These are phyloP conservation scores for Dynastes tityus DNA, from an alignment of 2,888 invertebrate species.

Conservation along the genomic window DNA sequence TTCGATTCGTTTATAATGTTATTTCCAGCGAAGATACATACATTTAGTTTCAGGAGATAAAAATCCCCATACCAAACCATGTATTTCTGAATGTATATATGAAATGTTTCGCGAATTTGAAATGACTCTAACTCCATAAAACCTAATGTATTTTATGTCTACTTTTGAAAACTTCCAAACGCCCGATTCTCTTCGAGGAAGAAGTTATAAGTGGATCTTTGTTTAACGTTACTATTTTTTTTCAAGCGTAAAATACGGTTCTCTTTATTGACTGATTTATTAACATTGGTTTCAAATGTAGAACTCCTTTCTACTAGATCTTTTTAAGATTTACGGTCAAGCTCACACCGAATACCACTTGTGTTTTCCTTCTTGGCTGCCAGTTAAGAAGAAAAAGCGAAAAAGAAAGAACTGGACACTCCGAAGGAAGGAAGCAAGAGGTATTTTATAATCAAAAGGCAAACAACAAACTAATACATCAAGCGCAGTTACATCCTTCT, in stretches of 20 bases:
- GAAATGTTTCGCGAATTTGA: slow-evolving; percentile 36
- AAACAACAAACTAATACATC: slow-evolving; percentile 37
- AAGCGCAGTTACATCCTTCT: not conserved
- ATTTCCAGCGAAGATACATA: not conserved
- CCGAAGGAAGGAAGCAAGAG: not conserved
- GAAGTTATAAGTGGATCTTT: slow-evolving; percentile 47
- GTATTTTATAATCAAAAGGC: slow-evolving; percentile 35
- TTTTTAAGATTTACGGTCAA: slow-evolving; percentile 41
- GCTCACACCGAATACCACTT: slow-evolving; percentile 24
- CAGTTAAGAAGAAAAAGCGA: not conserved
- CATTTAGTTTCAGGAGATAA: slow-evolving; percentile 8
- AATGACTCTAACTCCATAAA: slow-evolving; percentile 41
- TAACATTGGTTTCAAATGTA: slow-evolving; percentile 51
- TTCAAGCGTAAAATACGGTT: slow-evolving; percentile 49
- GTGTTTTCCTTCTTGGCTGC: slow-evolving; percentile 37
- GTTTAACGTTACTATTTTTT: slow-evolving; percentile 47
- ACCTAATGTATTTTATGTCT: slow-evolving; percentile 44
- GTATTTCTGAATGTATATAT: slow-evolving; percentile 11
- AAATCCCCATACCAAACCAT: not conserved
- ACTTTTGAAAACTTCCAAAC: slow-evolving; percentile 30
- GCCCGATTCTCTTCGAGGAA: not conserved
- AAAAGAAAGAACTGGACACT: not conserved
- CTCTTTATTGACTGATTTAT: slow-evolving; percentile 51
- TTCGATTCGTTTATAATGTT: not conserved
- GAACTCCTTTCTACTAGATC: slow-evolving; percentile 47